Conservation (phyloP, 2,888 invertebrate species). For the Lepidochitona cinerea region DNA sequence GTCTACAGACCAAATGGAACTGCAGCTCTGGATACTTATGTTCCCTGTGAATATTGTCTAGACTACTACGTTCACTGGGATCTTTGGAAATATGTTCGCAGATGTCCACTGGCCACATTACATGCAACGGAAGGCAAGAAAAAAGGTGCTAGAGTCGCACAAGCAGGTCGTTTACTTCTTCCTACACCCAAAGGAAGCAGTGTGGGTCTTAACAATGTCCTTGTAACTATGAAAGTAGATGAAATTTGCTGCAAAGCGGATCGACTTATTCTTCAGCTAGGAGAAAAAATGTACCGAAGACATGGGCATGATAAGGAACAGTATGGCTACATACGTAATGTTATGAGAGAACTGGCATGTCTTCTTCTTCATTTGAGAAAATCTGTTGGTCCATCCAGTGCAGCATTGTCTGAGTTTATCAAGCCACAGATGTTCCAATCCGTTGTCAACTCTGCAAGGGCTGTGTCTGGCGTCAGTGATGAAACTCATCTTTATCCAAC, state of each 20-base stretch:
- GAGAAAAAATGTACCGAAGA: conserved; percentile 9
- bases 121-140: not conserved
- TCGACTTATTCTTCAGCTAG: conserved; percentile 10
- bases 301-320: conserved; percentile 14
- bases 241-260: conserved; percentile 9
- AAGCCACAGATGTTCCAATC: not conserved
- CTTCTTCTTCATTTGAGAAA: conserved; percentile 1
- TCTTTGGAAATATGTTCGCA: not conserved
- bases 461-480: conserved; percentile 9
- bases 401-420: not conserved
- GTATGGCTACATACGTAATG: conserved; percentile 7
- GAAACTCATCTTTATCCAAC: conserved; percentile 1
- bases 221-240: conserved; percentile 8
- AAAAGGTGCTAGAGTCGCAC: not conserved
- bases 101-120: not conserved
- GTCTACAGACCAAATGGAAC: conserved; percentile 5
- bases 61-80: not conserved
- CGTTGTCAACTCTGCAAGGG: not conserved
- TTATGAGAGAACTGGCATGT: conserved; percentile 14
- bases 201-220: not conserved
- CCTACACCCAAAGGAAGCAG: not conserved
- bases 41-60: not conserved
- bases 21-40: not conserved
- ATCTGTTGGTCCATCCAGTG: not conserved
- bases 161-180: not conserved